Evolutionary conservation across 2,888 invertebrate genomes (phyloP), one percentile per base, ranked within the genome.

Genomic region (Punctoribates punctum): DNA sequence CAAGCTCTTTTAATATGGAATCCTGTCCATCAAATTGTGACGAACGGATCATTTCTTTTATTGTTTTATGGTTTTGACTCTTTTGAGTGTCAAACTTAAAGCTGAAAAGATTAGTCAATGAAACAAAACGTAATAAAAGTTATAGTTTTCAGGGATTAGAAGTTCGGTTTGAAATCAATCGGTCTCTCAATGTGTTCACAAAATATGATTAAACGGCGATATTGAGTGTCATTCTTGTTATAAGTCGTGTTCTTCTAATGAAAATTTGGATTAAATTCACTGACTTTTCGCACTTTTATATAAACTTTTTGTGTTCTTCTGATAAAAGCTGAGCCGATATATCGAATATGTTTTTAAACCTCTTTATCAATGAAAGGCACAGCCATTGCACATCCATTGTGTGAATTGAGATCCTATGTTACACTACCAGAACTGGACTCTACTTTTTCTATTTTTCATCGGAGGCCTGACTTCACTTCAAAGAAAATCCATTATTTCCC

Each of bases 281-380:
- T 38, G 3, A 67, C 38, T 38, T 38, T 67, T 62, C 48, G 25
- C 27, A 8, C 4, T 29, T 62, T 34, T 17, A 62, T 62, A 62
- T 34, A 29, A 57, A 27, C 27, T 27, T 60, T 60, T 60, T 11
- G 34, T 67, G 11, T 67, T 15, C 48, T 42, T 48, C 38, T 8
- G 27, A 72, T 48, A 48, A 72, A 25, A 48, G 48, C 42, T 72
- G 46, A 72, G 1, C 72, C 72, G 27, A 72, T 72, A 72, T 72
- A 72, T 72, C 72, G 46, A 72, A 72, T 25, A 46, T 38, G 42
- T n/a, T 72, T n/a, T 72, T 67, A 67, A 67, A 67, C 34, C 65
- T 13, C 11, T 48, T 27, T 25, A 48, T 42, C 25, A 72, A 72
- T 15, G 25, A 72, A 72, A 72, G 72, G 46, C 46, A 72, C 17